Conservation (phyloP, 2,888 invertebrate genomes). For the Oxystoma pomonae region DNA sequence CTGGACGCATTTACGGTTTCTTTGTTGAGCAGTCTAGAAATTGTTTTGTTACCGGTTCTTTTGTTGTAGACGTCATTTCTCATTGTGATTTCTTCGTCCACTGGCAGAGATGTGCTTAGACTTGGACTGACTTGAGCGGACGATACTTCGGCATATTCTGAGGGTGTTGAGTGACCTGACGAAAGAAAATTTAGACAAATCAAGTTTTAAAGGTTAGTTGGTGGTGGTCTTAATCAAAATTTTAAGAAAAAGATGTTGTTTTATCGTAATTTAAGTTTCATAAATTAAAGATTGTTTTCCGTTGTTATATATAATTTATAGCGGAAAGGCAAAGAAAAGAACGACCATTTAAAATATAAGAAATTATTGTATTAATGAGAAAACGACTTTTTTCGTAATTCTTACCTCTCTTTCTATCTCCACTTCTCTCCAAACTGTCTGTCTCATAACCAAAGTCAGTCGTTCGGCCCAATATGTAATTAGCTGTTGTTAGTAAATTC, state of each 20-base stretch:
- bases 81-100: conserved; percentile 79
- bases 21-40: conserved; percentile 42
- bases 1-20: conserved; percentile 14
- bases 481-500: conserved; percentile 26
- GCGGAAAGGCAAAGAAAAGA: too few species aligned
- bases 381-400: too few species aligned
- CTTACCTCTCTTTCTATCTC: conserved; percentile 39
- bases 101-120: conserved; percentile 66
- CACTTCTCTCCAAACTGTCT: conserved; percentile 66
- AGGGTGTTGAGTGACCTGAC: conserved; percentile 53
- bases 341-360: too few species aligned
- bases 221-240: too few species aligned
- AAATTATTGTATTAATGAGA: too few species aligned
- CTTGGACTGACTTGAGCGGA: conserved; percentile 71
- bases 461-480: conserved; percentile 18
- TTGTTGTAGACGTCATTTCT: conserved; percentile 69
- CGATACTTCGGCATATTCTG: conserved; percentile 61
- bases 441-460: conserved; percentile 60
- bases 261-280: too few species aligned
- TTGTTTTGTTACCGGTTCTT: conserved; percentile 55
- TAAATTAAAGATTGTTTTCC: too few species aligned
- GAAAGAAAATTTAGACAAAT: too few species aligned
- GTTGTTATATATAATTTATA: too few species aligned
- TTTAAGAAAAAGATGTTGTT: too few species aligned
- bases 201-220: too few species aligned